Percentiles rank a stretch among this genome's conserved stretches.
phyloP scores from a whole-genome alignment of 2,113 vertebrate species.

The Thalassoma bifasciatum region DNA sequence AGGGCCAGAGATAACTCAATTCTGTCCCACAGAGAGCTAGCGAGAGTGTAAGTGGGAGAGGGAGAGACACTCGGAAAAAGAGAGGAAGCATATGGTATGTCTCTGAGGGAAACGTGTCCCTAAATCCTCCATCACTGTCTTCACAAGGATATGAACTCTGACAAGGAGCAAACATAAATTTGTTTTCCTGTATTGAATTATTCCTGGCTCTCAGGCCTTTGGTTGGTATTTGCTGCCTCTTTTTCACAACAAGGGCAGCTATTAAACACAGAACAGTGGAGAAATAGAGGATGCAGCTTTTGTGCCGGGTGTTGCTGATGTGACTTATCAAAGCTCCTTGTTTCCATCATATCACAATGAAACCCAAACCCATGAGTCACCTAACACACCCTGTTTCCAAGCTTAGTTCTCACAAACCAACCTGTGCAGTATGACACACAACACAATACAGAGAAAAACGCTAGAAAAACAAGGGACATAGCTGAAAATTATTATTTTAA shows the following conservation, averaged over 20 bases:
- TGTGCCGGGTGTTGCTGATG: neutral
- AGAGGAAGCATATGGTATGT: conserved; percentile 92
- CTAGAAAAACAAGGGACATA: conserved; percentile 35
- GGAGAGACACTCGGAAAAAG: conserved; percentile 14
- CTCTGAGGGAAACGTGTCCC: conserved; percentile 91
- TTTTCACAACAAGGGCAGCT: conserved; percentile 10
- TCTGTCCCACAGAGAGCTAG: conserved; percentile 78
- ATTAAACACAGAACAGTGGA: neutral
- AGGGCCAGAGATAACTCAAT: conserved; percentile 98
- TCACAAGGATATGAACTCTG: conserved; percentile 92
- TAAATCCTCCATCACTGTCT: conserved; percentile 94
- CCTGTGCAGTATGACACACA: conserved; percentile 4
- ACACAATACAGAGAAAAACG: conserved; percentile 43
- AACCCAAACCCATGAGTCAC: conserved; percentile 18
- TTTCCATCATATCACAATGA: conserved; percentile 10
- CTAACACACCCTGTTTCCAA: conserved; percentile 1
- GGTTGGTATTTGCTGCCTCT: conserved; percentile 31
- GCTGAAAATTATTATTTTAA: conserved; percentile 64
- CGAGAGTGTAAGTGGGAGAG: conserved; percentile 39
- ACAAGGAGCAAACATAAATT: conserved; percentile 94
- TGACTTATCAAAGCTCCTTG: neutral
- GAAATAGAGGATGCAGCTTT: neutral
- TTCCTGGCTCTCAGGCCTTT: conserved; percentile 82
- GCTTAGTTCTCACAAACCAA: conserved; percentile 35
- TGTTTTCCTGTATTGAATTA: conserved; percentile 94